These are phyloP conservation scores for Steinernema hermaphroditum DNA, from an alignment of 2,888 invertebrate species.

Conservation along the genomic window DNA sequence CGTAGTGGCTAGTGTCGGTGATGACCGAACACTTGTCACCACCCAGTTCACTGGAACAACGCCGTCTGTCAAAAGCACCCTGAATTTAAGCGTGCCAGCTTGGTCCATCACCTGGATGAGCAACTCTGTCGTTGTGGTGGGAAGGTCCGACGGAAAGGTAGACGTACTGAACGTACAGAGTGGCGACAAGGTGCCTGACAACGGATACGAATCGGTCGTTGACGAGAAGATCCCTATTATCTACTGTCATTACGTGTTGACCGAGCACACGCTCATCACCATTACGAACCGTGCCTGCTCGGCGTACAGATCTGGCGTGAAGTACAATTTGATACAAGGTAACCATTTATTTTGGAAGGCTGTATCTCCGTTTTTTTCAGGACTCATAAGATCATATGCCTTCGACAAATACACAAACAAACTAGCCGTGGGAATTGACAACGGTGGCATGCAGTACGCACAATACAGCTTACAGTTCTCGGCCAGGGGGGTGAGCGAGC, in stretches of 20 bases:
- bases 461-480: not conserved
- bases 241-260: not conserved
- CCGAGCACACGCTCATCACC: not conserved
- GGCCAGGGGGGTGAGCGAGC: not conserved
- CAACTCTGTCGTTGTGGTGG: not conserved
- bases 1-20: not conserved
- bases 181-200: not conserved
- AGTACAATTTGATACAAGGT: not conserved
- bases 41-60: not conserved
- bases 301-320: not conserved
- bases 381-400: not conserved
- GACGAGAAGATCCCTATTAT: not conserved
- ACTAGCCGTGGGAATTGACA: not conserved
- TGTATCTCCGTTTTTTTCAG: not conserved
- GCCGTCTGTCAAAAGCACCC: not conserved
- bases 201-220: not conserved
- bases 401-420: constrained; percentile 1
- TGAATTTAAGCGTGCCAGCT: not conserved
- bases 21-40: not conserved
- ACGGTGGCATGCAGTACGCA: not conserved
- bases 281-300: not conserved
- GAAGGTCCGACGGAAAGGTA: not conserved
- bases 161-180: not conserved
- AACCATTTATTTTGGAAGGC: not conserved
- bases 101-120: not conserved